phyloP scores from a whole-genome alignment of 2,113 vertebrate species.

The Entomyzon cyanotis region DNA sequence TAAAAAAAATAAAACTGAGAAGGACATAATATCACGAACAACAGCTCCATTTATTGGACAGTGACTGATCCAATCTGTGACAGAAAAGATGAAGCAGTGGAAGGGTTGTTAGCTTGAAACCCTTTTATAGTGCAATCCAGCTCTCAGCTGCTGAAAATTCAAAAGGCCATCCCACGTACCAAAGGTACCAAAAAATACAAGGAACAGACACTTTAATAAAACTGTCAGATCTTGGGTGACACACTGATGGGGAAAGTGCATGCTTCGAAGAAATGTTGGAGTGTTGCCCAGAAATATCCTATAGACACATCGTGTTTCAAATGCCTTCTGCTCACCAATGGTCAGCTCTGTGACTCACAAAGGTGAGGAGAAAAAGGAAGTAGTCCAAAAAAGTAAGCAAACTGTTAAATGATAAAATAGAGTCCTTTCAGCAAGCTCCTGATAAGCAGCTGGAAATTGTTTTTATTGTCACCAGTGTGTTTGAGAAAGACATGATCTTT shows the following conservation, averaged over 20 bases:
- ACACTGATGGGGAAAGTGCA: conserved; percentile 47
- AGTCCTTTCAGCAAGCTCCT: not conserved
- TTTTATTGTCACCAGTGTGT: not conserved
- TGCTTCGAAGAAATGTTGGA: conserved; percentile 57
- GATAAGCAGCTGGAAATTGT: not conserved
- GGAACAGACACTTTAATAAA: conserved; percentile 66
- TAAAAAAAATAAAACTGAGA: not conserved
- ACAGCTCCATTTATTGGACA: conserved; percentile 51
- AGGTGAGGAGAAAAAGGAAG: conserved; percentile 35
- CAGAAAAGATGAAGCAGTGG: conserved; percentile 63
- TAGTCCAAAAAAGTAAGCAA: conserved; percentile 25
- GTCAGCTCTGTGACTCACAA: conserved; percentile 29
- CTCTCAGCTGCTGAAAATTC: conserved; percentile 62
- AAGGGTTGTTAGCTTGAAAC: conserved; percentile 57
- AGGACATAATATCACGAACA: conserved; percentile 30
- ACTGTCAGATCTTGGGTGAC: conserved; percentile 65
- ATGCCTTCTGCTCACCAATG: conserved; percentile 15
- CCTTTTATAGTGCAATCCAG: conserved; percentile 46
- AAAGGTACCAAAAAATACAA: conserved; percentile 31
- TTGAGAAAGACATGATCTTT: not conserved
- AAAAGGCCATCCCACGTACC: conserved; percentile 48
- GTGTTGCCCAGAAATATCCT: conserved; percentile 64
- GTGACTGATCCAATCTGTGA: conserved; percentile 56
- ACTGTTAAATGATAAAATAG: conserved; percentile 16
- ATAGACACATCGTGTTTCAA: conserved; percentile 40